Conservation (phyloP, 2,888 invertebrate genomes). For the Macaria notata region DNA sequence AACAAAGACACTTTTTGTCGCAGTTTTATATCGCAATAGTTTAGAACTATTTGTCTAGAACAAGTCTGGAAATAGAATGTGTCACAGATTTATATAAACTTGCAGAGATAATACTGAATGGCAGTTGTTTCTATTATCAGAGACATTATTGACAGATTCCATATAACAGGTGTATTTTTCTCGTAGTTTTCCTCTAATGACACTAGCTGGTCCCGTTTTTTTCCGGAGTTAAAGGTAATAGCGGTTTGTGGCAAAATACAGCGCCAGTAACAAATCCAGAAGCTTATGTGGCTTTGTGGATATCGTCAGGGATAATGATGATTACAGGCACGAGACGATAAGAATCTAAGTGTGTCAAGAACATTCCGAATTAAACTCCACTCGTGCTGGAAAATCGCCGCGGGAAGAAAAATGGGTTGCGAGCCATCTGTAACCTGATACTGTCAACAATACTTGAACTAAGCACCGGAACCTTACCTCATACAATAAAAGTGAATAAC, state of each 20-base stretch:
- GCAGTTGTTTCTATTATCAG: slow-evolving; percentile 6
- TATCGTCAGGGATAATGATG: slow-evolving; percentile 23
- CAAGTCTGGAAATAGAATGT: slow-evolving; percentile 9
- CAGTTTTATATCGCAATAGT: too few species aligned
- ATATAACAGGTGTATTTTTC: not conserved
- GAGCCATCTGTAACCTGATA: slow-evolving; percentile 7
- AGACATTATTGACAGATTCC: slow-evolving; percentile 8
- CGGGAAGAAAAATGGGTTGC: not conserved
- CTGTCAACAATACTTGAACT: too few species aligned
- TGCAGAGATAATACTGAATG: slow-evolving; percentile 6
- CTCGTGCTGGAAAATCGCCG: slow-evolving; percentile 5
- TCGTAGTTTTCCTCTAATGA: too few species aligned
- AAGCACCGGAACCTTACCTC: too few species aligned
- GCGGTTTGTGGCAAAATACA: slow-evolving; percentile 7
- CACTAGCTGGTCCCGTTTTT: too few species aligned
- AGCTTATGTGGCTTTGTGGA: slow-evolving; percentile 20
- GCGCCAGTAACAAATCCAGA: slow-evolving; percentile 13
- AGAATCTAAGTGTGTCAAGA: slow-evolving; percentile 31
- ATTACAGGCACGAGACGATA: slow-evolving; percentile 26
- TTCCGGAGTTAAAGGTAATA: not conserved
- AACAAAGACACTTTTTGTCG: too few species aligned
- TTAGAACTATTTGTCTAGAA: slow-evolving; percentile 3
- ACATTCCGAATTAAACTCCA: slow-evolving; percentile 20
- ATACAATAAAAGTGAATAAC: too few species aligned
- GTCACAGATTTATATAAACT: slow-evolving; percentile 22